Percentiles rank a stretch among this genome's conserved stretches.
Conservation (phyloP, 2,888 invertebrate species). For the Eupeodes luniger region DNA sequence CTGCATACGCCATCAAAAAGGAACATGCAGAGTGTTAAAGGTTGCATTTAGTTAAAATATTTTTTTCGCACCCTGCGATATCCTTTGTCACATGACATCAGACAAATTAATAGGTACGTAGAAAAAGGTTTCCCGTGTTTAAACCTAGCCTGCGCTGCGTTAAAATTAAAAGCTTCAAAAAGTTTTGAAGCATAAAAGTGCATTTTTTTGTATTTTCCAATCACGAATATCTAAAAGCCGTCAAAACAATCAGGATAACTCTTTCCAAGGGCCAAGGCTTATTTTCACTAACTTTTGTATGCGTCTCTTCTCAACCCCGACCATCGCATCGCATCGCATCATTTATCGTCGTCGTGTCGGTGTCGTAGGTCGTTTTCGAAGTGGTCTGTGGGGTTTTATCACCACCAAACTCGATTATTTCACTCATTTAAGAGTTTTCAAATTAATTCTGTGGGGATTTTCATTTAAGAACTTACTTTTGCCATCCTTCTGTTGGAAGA, state of each 20-base stretch:
- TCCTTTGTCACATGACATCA: not conserved
- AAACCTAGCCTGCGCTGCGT: not conserved
- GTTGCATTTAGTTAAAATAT: not conserved
- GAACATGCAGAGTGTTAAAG: not conserved
- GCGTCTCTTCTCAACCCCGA: not conserved
- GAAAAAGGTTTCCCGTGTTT: constrained; percentile 26
- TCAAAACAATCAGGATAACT: constrained; percentile 3
- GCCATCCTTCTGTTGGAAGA: constrained; percentile 89
- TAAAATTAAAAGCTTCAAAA: not conserved
- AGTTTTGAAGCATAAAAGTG: not conserved
- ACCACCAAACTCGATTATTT: constrained; percentile 5
- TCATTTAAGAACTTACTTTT: constrained; percentile 86
- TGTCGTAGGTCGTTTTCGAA: not conserved
- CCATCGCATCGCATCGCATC: not conserved
- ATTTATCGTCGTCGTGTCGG: no score
- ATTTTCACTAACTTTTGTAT: not conserved
- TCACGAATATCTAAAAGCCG: not conserved
- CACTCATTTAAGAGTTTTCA: constrained; percentile 1
- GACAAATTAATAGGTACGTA: not conserved
- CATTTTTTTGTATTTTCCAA: not conserved
- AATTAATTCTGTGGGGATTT: constrained; percentile 2
- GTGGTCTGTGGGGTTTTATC: not conserved
- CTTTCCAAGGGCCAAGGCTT: not conserved
- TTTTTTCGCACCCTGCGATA: not conserved
- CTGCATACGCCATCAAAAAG: not conserved